These are phyloP conservation scores for Acronicta alni DNA, from an alignment of 2,888 invertebrate genomes.

Conservation along the genomic window DNA sequence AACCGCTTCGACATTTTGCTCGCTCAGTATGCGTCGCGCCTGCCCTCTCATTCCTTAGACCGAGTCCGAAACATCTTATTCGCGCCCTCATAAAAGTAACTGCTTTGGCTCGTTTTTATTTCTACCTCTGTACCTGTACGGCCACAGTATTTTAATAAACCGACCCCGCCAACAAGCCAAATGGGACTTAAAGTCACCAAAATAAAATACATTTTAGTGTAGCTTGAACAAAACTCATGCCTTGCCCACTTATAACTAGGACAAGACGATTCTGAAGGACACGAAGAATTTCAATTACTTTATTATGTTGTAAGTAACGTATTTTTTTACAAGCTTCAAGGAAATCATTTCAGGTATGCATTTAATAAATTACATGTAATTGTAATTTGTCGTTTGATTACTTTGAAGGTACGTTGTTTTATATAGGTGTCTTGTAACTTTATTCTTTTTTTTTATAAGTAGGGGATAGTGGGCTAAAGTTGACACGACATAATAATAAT, in stretches of 20 bases:
- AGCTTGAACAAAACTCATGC: constrained; percentile 72
- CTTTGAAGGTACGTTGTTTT: background rate
- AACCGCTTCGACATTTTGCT: constrained; percentile 20
- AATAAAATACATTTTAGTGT: constrained; percentile 61
- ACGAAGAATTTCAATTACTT: constrained; percentile 88
- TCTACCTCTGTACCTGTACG: constrained; percentile 87
- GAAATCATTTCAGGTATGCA: constrained; percentile 62
- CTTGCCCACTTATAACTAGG: constrained; percentile 87
- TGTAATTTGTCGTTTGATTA: constrained; percentile 38
- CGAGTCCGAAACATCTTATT: constrained; percentile 89
- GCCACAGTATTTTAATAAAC: constrained; percentile 89
- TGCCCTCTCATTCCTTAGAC: constrained; percentile 83
- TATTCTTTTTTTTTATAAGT: background rate
- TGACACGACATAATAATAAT: too few species aligned
- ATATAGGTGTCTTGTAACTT: constrained; percentile 1
- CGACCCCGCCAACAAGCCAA: constrained; percentile 59
- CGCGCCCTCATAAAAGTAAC: constrained; percentile 90
- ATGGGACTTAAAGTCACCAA: constrained; percentile 58
- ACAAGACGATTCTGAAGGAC: constrained; percentile 84
- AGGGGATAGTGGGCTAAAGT: background rate
- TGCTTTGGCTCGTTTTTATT: constrained; percentile 89
- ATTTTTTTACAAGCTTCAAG: constrained; percentile 64
- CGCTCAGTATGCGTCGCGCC: constrained; percentile 60
- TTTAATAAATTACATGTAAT: constrained; percentile 50
- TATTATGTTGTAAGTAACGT: constrained; percentile 81